Percentiles rank a stretch among this genome's conserved stretches.
Conservation (phyloP, 2,797 vertebrate genomes). For the Sylvilagus floridanus region DNA sequence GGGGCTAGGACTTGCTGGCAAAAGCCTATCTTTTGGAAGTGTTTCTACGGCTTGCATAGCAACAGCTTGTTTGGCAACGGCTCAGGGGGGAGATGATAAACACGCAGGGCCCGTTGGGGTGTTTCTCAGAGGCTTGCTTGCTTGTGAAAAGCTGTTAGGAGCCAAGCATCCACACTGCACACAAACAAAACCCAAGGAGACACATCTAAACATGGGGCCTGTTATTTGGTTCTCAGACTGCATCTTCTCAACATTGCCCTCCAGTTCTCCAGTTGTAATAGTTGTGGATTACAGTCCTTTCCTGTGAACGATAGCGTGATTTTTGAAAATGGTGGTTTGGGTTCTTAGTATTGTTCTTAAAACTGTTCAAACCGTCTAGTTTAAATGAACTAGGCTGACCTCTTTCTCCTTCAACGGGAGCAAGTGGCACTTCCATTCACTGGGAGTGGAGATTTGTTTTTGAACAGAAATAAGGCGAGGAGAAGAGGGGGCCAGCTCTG, state of each 20-base stretch:
- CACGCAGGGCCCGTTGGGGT: background rate
- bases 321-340: conserved; percentile 11
- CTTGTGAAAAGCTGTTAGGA: background rate
- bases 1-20: background rate
- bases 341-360: background rate
- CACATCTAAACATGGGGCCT: background rate
- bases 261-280: background rate
- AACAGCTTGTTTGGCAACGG: no score
- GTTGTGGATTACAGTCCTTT: background rate
- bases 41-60: background rate
- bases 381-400: background rate
- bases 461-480: background rate
- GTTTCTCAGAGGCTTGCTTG: background rate
- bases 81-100: background rate
- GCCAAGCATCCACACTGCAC: background rate
- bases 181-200: background rate
- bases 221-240: background rate
- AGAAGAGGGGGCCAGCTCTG: background rate
- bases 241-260: background rate
- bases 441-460: background rate
- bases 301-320: background rate
- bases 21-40: background rate
- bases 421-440: background rate
- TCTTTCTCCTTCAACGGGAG: background rate
- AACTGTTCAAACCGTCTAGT: background rate